Conservation (phyloP, 2,888 invertebrate species). For the Phanerotoma sp. region DNA sequence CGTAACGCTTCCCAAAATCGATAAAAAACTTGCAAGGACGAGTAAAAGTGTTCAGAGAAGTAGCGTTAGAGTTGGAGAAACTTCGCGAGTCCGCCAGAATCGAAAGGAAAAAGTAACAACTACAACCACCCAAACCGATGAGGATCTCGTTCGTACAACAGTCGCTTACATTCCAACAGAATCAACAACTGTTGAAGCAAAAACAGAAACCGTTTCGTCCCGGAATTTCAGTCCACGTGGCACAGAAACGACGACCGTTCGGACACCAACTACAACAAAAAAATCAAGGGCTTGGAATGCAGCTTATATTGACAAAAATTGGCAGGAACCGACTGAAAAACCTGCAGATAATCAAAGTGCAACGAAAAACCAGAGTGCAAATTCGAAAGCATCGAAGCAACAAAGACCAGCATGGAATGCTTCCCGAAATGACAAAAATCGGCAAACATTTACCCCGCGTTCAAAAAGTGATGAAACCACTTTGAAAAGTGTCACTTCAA, state of each 20-base stretch:
- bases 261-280: constrained; percentile 22
- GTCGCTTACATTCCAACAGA: constrained; percentile 6
- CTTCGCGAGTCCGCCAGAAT: constrained; percentile 10
- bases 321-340: constrained; percentile 23
- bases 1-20: constrained; percentile 17
- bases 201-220: constrained; percentile 10
- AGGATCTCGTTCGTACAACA: constrained; percentile 22
- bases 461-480: not conserved
- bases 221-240: constrained; percentile 24
- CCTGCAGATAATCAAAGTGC: not conserved
- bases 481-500: not conserved
- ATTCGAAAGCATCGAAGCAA: constrained; percentile 16
- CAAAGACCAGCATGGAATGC: constrained; percentile 25
- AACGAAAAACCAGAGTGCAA: constrained; percentile 12
- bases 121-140: constrained; percentile 1
- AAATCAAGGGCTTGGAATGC: constrained; percentile 27
- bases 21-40: constrained; percentile 21
- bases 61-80: constrained; percentile 3
- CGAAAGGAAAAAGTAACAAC: constrained; percentile 8
- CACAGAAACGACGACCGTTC: constrained; percentile 25
- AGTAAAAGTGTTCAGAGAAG: constrained; percentile 16
- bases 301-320: constrained; percentile 28
- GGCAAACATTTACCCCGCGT: constrained; percentile 20
- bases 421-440: constrained; percentile 27
- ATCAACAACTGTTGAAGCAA: constrained; percentile 19